Conservation (phyloP, 2,797 vertebrate species). For the Myoxocephalus aenaeus region DNA sequence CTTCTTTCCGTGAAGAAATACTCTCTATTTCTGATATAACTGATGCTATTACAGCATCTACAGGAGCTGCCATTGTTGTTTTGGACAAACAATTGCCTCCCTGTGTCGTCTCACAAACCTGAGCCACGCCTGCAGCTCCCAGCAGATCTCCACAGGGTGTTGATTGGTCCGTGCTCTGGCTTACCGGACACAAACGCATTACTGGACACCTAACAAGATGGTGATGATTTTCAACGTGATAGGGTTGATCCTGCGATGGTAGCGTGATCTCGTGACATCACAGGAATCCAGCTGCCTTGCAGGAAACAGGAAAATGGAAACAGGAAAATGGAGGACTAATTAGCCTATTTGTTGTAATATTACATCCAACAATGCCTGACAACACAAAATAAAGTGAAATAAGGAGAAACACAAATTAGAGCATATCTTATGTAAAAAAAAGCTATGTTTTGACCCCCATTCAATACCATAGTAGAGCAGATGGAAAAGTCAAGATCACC, state of each 20-base stretch:
- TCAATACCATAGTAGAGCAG: background rate
- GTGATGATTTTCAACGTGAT: background rate
- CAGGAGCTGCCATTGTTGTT: background rate
- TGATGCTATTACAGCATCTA: background rate
- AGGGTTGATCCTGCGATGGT: background rate
- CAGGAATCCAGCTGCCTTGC: no score
- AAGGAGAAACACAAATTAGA: background rate
- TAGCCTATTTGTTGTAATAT: background rate
- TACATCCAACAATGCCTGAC: background rate
- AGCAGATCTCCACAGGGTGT: no score
- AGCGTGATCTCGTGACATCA: background rate
- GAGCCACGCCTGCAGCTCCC: no score
- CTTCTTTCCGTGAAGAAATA: background rate
- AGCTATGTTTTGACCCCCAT: background rate
- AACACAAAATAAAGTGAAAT: background rate
- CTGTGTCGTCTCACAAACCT: background rate
- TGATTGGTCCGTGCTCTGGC: background rate
- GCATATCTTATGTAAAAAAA: background rate
- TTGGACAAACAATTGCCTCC: background rate
- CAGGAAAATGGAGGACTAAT: background rate
- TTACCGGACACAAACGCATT: background rate
- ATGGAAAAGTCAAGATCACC: conserved; percentile 24
- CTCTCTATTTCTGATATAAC: no score
- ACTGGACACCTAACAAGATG: no score
- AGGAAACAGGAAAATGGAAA: background rate